Conservation (phyloP, 2,888 invertebrate species). For the Anoplius nigerrimus region DNA sequence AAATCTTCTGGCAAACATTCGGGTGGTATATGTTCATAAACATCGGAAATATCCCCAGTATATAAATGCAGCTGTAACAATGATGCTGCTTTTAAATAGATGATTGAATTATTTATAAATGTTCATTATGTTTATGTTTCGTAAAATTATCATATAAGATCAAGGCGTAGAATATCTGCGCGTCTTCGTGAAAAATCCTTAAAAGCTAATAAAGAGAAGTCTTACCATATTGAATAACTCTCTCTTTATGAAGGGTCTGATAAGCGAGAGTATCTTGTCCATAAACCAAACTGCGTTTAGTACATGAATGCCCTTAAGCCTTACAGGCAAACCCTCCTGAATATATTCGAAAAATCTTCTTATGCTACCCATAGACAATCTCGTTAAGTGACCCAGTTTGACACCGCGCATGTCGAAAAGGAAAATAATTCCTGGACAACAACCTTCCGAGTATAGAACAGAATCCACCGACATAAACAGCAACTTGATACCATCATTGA, state of each 20-base stretch:
- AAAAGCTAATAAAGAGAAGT: not conserved
- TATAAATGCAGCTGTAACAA: slow-evolving; percentile 79
- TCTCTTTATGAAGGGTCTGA: slow-evolving; percentile 76
- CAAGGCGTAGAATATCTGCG: no score
- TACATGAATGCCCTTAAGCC: slow-evolving; percentile 82
- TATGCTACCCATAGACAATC: slow-evolving; percentile 78
- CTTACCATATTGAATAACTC: slow-evolving; percentile 74
- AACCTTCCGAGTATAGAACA: slow-evolving; percentile 78
- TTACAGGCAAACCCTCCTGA: slow-evolving; percentile 82
- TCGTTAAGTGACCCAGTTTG: slow-evolving; percentile 78
- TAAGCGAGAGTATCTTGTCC: slow-evolving; percentile 75
- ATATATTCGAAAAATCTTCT: slow-evolving; percentile 82
- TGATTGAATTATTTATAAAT: no score
- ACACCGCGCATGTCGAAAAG: slow-evolving; percentile 83
- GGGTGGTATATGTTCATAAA: slow-evolving; percentile 77
- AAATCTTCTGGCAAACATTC: slow-evolving; percentile 79
- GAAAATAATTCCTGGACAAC: slow-evolving; percentile 80
- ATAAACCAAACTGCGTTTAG: slow-evolving; percentile 78
- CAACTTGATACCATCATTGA: slow-evolving; percentile 79
- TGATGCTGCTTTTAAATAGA: not conserved
- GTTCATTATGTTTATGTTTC: no score
- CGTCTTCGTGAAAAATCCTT: not conserved
- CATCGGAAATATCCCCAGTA: slow-evolving; percentile 77
- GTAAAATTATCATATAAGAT: no score
- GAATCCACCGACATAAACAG: slow-evolving; percentile 80